Conservation (phyloP, 2,888 invertebrate genomes). For the Diarsia dahlii region DNA sequence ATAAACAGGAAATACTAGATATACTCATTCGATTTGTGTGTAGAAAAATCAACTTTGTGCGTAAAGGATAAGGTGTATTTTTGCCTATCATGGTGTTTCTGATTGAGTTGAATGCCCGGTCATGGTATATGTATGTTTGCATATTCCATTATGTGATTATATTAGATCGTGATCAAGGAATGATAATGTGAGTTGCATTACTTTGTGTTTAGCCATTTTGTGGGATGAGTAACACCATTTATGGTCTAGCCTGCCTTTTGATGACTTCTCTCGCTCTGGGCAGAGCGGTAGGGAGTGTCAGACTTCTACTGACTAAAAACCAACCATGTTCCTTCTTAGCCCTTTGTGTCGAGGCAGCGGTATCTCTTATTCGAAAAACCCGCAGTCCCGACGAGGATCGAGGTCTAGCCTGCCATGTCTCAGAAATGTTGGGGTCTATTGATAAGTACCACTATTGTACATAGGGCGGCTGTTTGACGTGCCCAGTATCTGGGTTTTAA, state of each 20-base stretch:
- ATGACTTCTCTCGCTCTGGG: too few species aligned
- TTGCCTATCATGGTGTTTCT: background rate
- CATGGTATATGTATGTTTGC: conserved; percentile 37
- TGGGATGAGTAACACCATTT: conserved; percentile 7
- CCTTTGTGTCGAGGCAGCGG: too few species aligned
- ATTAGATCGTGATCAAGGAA: conserved; percentile 44
- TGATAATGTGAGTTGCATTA: conserved; percentile 27
- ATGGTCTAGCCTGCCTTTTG: too few species aligned
- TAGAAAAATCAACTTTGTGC: background rate
- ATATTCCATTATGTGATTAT: conserved; percentile 51
- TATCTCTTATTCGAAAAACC: too few species aligned
- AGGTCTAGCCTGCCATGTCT: too few species aligned
- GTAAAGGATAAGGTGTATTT: background rate
- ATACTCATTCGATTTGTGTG: background rate
- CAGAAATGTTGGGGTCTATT: background rate
- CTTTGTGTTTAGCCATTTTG: conserved; percentile 23
- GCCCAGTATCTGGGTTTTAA: too few species aligned
- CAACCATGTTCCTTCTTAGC: too few species aligned
- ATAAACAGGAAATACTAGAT: background rate
- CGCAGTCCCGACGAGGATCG: too few species aligned
- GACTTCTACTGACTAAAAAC: too few species aligned
- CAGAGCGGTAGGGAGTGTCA: too few species aligned
- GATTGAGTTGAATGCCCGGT: conserved; percentile 54
- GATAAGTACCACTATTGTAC: background rate
- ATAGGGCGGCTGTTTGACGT: background rate